phyloP scores from a whole-genome alignment of 2,888 invertebrate species.

The Sipha maydis region DNA sequence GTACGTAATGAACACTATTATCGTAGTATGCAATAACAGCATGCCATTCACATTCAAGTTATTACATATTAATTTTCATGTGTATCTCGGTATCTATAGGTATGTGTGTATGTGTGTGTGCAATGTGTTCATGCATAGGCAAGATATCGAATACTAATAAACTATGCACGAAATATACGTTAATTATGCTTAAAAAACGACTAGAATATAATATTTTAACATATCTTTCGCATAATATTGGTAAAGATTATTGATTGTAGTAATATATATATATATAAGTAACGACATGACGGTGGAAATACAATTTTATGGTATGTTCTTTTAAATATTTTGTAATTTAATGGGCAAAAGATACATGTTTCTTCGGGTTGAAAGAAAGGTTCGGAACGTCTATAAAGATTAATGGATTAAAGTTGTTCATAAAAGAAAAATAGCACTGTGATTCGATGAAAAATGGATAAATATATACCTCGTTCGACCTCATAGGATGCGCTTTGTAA shows the following conservation, averaged over 20 bases:
- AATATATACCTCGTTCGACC: slow-evolving; percentile 21
- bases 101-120: not conserved
- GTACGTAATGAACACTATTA: slow-evolving; percentile 16
- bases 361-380: slow-evolving; percentile 14
- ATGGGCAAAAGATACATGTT: not conserved
- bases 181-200: not conserved
- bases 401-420: slow-evolving; percentile 19
- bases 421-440: slow-evolving; percentile 1
- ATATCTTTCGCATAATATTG: not conserved
- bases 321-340: not conserved
- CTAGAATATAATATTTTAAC: slow-evolving; percentile 4
- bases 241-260: not conserved
- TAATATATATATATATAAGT: not conserved
- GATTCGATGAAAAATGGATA: slow-evolving; percentile 25
- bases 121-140: not conserved
- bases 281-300: not conserved
- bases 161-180: not conserved
- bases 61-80: slow-evolving; percentile 17
- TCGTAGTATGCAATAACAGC: not conserved
- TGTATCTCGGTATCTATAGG: not conserved
- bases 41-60: slow-evolving; percentile 36
- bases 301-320: not conserved
- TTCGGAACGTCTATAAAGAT: slow-evolving; percentile 1
- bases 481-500: slow-evolving; percentile 25
- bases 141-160: slow-evolving; percentile 13